A percentile compares a stretch with the other conserved stretches of the same genome.
phyloP scores from a whole-genome alignment of 2,113 vertebrate genomes.

The Boulengeromyrus knoepffleri region DNA sequence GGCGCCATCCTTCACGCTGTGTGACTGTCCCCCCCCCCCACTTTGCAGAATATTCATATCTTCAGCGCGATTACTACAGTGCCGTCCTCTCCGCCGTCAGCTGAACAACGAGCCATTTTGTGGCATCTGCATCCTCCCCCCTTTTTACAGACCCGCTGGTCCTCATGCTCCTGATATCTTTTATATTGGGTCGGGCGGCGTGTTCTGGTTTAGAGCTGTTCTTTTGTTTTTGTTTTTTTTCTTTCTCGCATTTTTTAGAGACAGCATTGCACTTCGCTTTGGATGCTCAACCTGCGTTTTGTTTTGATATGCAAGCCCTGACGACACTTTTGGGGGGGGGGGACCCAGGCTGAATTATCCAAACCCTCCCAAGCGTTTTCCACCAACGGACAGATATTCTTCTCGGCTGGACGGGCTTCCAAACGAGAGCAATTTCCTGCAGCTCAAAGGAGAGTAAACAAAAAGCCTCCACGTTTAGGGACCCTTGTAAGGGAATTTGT shows the following conservation, averaged over 20 bases:
- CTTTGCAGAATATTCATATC: slow-evolving; percentile 25
- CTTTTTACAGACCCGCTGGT: background rate
- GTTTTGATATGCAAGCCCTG: background rate
- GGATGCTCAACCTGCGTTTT: background rate
- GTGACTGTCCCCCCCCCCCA: slow-evolving; percentile 16
- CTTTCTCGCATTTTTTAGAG: background rate
- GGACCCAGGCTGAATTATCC: slow-evolving; percentile 37
- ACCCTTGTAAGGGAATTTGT: slow-evolving; percentile 48
- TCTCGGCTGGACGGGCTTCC: slow-evolving; percentile 57
- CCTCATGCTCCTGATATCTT: background rate
- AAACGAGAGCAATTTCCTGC: slow-evolving; percentile 58
- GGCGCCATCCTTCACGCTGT: slow-evolving; percentile 59
- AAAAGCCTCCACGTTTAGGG: slow-evolving; percentile 48
- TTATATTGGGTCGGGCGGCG: background rate
- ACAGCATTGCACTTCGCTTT: background rate
- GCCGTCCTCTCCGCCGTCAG: slow-evolving; percentile 35
- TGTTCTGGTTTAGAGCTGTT: background rate
- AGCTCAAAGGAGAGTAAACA: slow-evolving; percentile 54
- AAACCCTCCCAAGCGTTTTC: slow-evolving; percentile 40
- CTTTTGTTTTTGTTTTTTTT: background rate
- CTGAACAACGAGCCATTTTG: slow-evolving; percentile 36
- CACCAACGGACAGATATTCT: slow-evolving; percentile 43
- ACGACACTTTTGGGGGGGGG: slow-evolving; percentile 23
- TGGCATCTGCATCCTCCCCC: background rate
- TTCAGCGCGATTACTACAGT: slow-evolving; percentile 35